phyloP scores from a whole-genome alignment of 2,113 vertebrate genomes.

The Alosa alosa region DNA sequence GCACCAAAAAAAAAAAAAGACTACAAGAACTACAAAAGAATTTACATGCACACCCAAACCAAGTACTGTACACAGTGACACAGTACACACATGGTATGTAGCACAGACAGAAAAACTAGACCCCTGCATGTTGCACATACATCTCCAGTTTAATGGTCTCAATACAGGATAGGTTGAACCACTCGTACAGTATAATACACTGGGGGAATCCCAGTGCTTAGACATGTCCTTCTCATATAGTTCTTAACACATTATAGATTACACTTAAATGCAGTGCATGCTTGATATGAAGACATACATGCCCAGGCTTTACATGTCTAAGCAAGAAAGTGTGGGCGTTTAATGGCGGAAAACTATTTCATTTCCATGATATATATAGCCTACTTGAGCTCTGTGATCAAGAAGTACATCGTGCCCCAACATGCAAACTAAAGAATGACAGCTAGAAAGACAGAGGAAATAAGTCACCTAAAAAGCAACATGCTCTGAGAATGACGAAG shows the following conservation, averaged over 20 bases:
- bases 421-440: background rate
- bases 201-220: background rate
- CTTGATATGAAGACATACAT: background rate
- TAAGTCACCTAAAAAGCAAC: background rate
- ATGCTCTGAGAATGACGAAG: background rate
- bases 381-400: background rate
- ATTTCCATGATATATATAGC: background rate
- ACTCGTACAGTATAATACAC: background rate
- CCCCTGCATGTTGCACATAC: background rate
- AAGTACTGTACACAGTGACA: too few species aligned
- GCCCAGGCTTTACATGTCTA: background rate
- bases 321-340: background rate
- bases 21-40: too few species aligned
- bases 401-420: background rate
- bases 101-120: background rate
- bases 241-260: background rate
- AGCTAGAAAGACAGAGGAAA: background rate
- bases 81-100: too few species aligned
- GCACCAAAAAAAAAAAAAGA: too few species aligned
- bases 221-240: background rate
- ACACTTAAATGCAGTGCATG: background rate
- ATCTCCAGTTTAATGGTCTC: background rate
- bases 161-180: background rate
- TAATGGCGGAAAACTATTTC: background rate
- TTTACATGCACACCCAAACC: too few species aligned